Evolutionary conservation across 2,797 vertebrate genomes (phyloP).

Genomic region (Peromyscus melanophrys): DNA sequence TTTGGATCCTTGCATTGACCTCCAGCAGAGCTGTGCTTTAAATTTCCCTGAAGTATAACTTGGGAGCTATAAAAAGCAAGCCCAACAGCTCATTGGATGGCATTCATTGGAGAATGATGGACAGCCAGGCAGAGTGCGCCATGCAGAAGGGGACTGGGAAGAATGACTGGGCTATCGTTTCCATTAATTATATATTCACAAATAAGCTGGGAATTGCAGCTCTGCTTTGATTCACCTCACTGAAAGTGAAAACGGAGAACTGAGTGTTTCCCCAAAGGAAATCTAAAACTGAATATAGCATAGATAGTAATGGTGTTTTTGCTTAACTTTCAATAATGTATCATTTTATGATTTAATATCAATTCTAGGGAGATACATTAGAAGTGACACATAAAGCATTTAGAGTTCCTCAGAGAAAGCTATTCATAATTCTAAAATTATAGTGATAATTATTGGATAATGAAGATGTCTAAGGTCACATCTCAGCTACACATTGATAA

Average conservation of each 20-base stretch:
- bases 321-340: constrained; percentile 74
- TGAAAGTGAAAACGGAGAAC: constrained; percentile 43
- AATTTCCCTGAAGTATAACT: constrained; percentile 22
- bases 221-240: constrained; percentile 65
- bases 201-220: constrained; percentile 64
- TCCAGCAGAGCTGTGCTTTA: background rate
- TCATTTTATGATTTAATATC: constrained; percentile 77
- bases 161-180: constrained; percentile 30
- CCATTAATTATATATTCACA: constrained; percentile 78
- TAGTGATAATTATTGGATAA: constrained; percentile 66
- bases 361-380: constrained; percentile 60
- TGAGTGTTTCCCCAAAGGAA: constrained; percentile 69
- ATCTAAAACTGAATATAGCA: constrained; percentile 61
- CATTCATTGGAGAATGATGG: constrained; percentile 53
- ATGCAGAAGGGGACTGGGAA: background rate
- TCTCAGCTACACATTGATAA: background rate
- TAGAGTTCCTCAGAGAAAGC: constrained; percentile 66
- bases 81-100: background rate
- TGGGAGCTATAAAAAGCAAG: background rate
- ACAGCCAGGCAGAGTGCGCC: background rate
- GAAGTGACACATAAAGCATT: constrained; percentile 39
- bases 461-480: constrained; percentile 11
- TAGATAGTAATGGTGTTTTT: constrained; percentile 63
- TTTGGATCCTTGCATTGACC: constrained; percentile 16
- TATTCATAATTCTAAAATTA: constrained; percentile 70